Evolutionary conservation across 92 coral and sea anemone genomes (phyloP), one percentile per base, ranked within the genome.

Genomic region (Parazoanthus atlanticus): DNA sequence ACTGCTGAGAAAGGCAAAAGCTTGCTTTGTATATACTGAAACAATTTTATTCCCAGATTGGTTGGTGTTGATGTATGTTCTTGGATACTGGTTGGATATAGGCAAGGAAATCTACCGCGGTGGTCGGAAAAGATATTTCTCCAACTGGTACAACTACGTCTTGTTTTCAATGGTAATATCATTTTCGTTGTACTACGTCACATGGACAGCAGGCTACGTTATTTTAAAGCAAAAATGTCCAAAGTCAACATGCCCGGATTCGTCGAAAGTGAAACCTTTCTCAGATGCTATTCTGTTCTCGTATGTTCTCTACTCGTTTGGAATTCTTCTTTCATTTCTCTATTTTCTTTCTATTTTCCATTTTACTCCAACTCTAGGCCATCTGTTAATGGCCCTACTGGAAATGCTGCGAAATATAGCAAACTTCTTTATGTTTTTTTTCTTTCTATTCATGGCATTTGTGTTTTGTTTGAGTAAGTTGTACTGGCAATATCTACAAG

Each of bases 381-480:
- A 90, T 34, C 84, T 90, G 52, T 73, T 90, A n/a, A 89, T 86
- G 30, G 86, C 90, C 9, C 84, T 90, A 47, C 52, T 81, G 29
- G 65, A 74, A 32, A 90, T 90, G 93, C 36, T 90, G 41, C 34
- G 69, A 32, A 83, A 90, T 58, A 85, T 90, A 7, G 64, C 47
- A 11, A 75, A 88, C 65, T 90, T 90, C 54, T 87, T 86, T 74
- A 11, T 58, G 43, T 80, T 70, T 81, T 90, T 90, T 13, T 31
- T 64, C 34, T 31, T 90, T 72, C 72, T 86, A 5, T 90, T 86
- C 47, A 43, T 87, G 31, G 93, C 93, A 16, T 90, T 90, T 75
- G 88, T 75, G n/a, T 70, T 90, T 34, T 86, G 87, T 67, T 87
- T 86, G 54, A 80, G 75, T 11, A 90, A 86, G 72, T 74, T 90